Evolutionary conservation across 2,797 vertebrate species (phyloP).

Genomic region (Hydrolagus colliei): DNA sequence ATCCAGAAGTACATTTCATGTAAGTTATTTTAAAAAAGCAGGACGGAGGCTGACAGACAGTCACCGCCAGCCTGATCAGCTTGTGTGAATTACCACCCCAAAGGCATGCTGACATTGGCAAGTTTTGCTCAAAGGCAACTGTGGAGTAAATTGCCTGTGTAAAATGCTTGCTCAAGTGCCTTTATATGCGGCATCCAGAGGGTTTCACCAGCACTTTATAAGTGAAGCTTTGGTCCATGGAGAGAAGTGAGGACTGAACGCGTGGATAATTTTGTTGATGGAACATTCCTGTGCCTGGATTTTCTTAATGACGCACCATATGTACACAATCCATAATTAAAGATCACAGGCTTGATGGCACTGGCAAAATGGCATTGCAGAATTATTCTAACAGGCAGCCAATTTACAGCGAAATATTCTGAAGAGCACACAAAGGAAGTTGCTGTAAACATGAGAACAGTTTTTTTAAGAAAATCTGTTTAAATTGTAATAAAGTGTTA

Average conservation of each 20-base stretch:
- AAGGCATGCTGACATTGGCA: conserved; percentile 2
- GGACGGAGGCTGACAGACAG: not conserved
- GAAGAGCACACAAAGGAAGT: not conserved
- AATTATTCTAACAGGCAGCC: not conserved
- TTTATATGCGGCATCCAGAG: not conserved
- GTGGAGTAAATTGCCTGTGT: not conserved
- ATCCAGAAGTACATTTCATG: not conserved
- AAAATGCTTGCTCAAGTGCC: conserved; percentile 5
- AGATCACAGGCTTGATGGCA: not conserved
- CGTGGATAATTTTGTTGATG: not conserved
- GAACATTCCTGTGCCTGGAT: not conserved
- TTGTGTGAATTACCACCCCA: not conserved
- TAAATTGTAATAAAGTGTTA: too few species aligned
- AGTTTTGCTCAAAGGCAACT: not conserved
- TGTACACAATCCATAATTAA: not conserved
- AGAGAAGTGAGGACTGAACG: not conserved
- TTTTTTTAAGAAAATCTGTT: too few species aligned
- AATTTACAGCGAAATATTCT: not conserved
- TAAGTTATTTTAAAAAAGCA: not conserved
- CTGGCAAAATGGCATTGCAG: not conserved
- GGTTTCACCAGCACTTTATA: conserved; percentile 3
- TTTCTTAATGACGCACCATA: not conserved
- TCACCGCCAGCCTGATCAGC: not conserved
- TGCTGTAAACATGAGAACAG: too few species aligned
- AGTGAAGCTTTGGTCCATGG: not conserved